Conservation (phyloP, 23 tunicate genomes). For the Trididemnum clinides region DNA sequence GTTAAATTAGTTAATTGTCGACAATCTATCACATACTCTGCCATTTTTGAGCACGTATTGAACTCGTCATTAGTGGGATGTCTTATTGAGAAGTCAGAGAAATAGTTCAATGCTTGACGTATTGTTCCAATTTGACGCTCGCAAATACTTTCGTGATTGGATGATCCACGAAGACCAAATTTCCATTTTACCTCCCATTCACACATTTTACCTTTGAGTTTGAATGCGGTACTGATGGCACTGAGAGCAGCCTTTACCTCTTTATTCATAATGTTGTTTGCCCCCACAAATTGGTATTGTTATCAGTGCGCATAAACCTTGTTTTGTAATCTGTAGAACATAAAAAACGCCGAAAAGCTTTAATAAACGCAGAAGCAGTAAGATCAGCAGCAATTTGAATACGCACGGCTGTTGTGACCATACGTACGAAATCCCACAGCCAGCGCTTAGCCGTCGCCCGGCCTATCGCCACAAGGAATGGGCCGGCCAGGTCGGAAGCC, state of each 20-base stretch:
- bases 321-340: not conserved
- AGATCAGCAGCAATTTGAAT: not conserved
- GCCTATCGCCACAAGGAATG: not conserved
- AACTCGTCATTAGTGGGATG: not conserved
- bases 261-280: not conserved
- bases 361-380: not conserved
- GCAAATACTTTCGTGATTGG: not conserved
- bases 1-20: not conserved
- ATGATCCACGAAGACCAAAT: slow-evolving; percentile 1
- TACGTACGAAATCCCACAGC: slow-evolving; percentile 2
- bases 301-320: not conserved
- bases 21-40: slow-evolving; percentile 10
- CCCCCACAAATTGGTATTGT: not conserved
- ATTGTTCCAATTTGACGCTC: not conserved
- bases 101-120: not conserved
- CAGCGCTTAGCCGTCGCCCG: not conserved
- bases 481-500: slow-evolving; percentile 9
- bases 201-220: not conserved
- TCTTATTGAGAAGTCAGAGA: not conserved
- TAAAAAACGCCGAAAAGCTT: not conserved
- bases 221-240: not conserved
- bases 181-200: not conserved
- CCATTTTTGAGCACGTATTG: not conserved
- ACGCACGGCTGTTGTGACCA: not conserved
- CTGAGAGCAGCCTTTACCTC: not conserved